A percentile compares a stretch with the other conserved stretches of the same genome.
Conservation (phyloP, 1,140 invertebrate species). For the Papilio polytes region DNA sequence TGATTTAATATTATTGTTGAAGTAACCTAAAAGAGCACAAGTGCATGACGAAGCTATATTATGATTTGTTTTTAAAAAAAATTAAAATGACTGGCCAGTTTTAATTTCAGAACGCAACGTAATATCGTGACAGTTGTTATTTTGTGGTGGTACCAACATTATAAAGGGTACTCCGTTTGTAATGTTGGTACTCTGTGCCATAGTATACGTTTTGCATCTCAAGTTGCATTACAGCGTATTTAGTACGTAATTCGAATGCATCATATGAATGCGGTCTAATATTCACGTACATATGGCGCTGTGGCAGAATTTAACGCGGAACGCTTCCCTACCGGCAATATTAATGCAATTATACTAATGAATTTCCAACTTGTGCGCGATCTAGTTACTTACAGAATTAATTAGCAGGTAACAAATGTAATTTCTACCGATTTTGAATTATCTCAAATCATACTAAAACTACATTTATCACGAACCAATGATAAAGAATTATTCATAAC, state of each 20-base stretch:
- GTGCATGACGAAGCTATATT: neutral
- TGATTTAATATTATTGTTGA: neutral
- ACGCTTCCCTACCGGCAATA: neutral
- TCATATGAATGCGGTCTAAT: slow-evolving; percentile 2
- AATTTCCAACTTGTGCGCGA: neutral
- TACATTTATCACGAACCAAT: too few species aligned
- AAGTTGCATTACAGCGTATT: neutral
- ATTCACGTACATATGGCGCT: neutral
- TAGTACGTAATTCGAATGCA: slow-evolving; percentile 23
- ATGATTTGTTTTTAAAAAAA: neutral
- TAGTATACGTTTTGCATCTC: neutral
- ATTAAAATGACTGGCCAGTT: neutral
- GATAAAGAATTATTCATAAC: too few species aligned
- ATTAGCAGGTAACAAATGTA: neutral
- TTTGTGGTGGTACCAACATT: too few species aligned
- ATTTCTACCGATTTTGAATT: too few species aligned
- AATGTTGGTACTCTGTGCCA: slow-evolving; percentile 15
- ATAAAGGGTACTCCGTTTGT: neutral
- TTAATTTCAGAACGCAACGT: neutral
- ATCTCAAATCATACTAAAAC: too few species aligned
- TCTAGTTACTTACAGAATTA: neutral
- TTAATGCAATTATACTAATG: slow-evolving; percentile 16
- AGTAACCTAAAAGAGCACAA: neutral
- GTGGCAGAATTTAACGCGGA: slow-evolving; percentile 27
- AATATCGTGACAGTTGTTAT: neutral